These are phyloP conservation scores for Trichogramma evanescens DNA, from an alignment of 2,888 invertebrate species.

Conservation along the genomic window DNA sequence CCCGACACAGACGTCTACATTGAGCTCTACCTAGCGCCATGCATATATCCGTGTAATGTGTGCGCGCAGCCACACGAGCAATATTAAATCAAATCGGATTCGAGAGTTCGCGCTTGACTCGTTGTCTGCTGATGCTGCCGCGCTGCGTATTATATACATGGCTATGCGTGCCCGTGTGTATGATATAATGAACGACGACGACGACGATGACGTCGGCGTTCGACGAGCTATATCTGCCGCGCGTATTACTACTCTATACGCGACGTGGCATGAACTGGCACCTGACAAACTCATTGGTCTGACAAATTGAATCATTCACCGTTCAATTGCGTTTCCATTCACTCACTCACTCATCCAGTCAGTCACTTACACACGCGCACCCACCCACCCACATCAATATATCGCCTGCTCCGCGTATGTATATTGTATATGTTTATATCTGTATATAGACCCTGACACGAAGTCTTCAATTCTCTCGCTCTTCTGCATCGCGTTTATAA, in stretches of 20 bases:
- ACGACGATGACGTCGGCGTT: too few species aligned
- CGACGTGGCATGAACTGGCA: constrained; percentile 41
- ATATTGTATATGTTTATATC: not conserved
- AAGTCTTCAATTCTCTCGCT: constrained; percentile 20
- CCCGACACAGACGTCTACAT: too few species aligned
- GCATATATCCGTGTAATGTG: constrained; percentile 34
- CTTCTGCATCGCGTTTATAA: constrained; percentile 17
- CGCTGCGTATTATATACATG: constrained; percentile 22
- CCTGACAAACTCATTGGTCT: constrained; percentile 48
- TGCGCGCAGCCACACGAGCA: constrained; percentile 37
- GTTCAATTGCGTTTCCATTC: constrained; percentile 45
- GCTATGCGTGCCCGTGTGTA: constrained; percentile 5
- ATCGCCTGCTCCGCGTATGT: not conserved
- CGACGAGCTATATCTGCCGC: not conserved
- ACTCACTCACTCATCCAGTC: constrained; percentile 33
- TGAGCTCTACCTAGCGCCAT: too few species aligned
- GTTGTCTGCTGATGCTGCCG: constrained; percentile 20
- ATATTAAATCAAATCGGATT: constrained; percentile 47
- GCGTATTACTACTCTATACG: constrained; percentile 8
- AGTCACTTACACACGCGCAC: constrained; percentile 12
- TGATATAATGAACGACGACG: constrained; percentile 1
- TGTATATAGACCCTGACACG: constrained; percentile 11
- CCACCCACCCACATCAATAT: not conserved
- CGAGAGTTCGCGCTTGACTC: constrained; percentile 37
- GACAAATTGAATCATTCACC: constrained; percentile 48